Base-by-base conservation (phyloP, 2,113 vertebrate species). In the Brachionichthys hirsutus region DNA sequence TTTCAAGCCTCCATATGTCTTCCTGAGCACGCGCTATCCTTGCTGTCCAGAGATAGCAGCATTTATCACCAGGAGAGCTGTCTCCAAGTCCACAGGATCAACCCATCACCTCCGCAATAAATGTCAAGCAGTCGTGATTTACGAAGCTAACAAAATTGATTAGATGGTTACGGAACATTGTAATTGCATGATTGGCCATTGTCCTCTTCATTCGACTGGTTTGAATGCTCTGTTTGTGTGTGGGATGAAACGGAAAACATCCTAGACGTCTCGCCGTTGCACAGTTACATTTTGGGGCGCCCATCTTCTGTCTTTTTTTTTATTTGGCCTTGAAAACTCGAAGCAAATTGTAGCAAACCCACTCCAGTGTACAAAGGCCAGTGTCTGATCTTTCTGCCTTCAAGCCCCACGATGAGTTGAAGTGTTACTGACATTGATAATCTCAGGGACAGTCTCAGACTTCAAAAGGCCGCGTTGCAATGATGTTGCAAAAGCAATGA, bases 71-170 rank as follows among this genome's bases (percentile, higher is more conserved):
- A 80, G 19, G 46, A 70, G 82, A 22, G 85, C 91, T 91, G 92
- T 92, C 93, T 94, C 89, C 90, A 89, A 87, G 93, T 92, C 94
- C 92, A 92, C 86, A 80, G 92, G 92, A 95, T 94, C 87, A 95
- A 94, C 93, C 92, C 94, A 95, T 94, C 93, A 90, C 57, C 88
- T 87, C 85, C 84, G 89, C 84, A 92, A 95, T 98, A 97, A 97
- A 98, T 80, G 96, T 96, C 96, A 93, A 83, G 86, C 84, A 73
- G 88, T 69, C 88, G 83, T 95, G 94, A 98, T 94, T 95, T 94
- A 97, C 94, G 93, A 82, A 89, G 90, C 93, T 93, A 91, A 92
- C 92, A 92, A 94, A 93, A 97, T 94, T 93, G 94, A 97, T 98
- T 94, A 94, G 94, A 92, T 90, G 69, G 73, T 77, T 51, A 49